These are phyloP conservation scores for Reticulitermes lucifugus DNA, from an alignment of 2,888 invertebrate genomes.

Conservation along the genomic window DNA sequence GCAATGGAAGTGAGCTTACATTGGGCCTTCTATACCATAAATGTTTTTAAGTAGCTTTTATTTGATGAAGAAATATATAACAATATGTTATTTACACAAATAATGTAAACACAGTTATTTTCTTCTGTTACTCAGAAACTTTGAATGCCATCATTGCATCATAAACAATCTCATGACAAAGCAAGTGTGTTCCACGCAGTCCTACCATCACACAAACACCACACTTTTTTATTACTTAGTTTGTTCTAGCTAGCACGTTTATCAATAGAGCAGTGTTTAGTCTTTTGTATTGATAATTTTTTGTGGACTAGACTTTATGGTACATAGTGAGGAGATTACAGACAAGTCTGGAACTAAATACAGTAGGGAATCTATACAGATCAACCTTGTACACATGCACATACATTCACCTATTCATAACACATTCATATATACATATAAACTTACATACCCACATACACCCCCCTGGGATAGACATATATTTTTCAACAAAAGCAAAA, in stretches of 20 bases:
- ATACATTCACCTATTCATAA: neutral
- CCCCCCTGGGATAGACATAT: neutral
- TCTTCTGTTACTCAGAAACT: neutral
- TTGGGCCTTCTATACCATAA: constrained; percentile 1
- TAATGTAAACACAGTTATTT: constrained; percentile 23
- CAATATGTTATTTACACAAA: constrained; percentile 18
- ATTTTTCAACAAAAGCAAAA: constrained; percentile 2
- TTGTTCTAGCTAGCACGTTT: constrained; percentile 3
- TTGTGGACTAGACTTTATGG: neutral
- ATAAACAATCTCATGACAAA: constrained; percentile 2
- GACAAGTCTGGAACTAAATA: constrained; percentile 2
- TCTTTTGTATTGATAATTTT: neutral
- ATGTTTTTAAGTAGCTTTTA: constrained; percentile 27
- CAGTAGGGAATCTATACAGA: neutral
- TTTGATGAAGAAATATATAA: constrained; percentile 24
- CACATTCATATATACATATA: neutral
- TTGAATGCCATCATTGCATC: neutral
- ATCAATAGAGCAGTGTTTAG: neutral
- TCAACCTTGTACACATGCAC: neutral
- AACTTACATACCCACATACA: neutral
- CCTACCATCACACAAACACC: constrained; percentile 9
- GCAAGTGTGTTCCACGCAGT: neutral
- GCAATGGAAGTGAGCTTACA: neutral
- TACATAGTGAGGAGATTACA: constrained; percentile 22
- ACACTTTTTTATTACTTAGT: constrained; percentile 10